Conservation (phyloP, 2,113 vertebrate genomes). For the Neomonachus schauinslandi region DNA sequence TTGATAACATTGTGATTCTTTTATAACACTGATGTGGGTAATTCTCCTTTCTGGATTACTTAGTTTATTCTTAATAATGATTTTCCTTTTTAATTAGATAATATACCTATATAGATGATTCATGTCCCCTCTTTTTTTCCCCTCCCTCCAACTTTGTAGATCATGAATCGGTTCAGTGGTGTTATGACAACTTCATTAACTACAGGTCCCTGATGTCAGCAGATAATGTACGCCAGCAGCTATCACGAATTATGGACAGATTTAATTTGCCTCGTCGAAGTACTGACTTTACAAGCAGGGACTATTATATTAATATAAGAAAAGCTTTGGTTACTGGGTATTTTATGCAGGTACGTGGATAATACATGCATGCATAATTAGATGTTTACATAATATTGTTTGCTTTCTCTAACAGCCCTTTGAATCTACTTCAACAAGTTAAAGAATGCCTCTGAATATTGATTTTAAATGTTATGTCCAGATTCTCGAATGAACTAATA, state of each 20-base stretch:
- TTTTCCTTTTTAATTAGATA: slow-evolving; percentile 78
- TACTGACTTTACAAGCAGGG: slow-evolving; percentile 99
- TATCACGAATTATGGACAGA: slow-evolving; percentile 99
- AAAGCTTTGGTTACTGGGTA: slow-evolving; percentile 98
- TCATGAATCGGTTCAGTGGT: slow-evolving; percentile 99
- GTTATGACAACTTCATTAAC: slow-evolving; percentile 99
- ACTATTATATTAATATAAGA: slow-evolving; percentile 99
- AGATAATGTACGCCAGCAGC: slow-evolving; percentile 99
- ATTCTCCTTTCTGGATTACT: slow-evolving; percentile 67
- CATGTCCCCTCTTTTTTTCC: slow-evolving; percentile 35
- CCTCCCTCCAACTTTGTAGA: slow-evolving; percentile 87
- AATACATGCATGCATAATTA: neutral
- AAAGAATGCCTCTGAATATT: neutral
- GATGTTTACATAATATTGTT: neutral
- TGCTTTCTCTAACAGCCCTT: neutral
- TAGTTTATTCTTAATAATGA: slow-evolving; percentile 52
- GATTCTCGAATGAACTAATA: slow-evolving; percentile 48
- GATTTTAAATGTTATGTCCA: neutral
- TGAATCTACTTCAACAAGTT: neutral
- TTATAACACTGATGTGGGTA: slow-evolving; percentile 15
- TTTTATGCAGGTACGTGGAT: slow-evolving; percentile 96
- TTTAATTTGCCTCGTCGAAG: slow-evolving; percentile 99
- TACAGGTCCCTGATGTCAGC: slow-evolving; percentile 99
- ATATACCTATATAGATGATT: slow-evolving; percentile 79
- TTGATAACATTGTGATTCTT: neutral